Percentiles rank a stretch among this genome's conserved stretches.
These are phyloP conservation scores for Dinothrombium tinctorium DNA, from an alignment of 1,140 invertebrate genomes.

Conservation along the genomic window DNA sequence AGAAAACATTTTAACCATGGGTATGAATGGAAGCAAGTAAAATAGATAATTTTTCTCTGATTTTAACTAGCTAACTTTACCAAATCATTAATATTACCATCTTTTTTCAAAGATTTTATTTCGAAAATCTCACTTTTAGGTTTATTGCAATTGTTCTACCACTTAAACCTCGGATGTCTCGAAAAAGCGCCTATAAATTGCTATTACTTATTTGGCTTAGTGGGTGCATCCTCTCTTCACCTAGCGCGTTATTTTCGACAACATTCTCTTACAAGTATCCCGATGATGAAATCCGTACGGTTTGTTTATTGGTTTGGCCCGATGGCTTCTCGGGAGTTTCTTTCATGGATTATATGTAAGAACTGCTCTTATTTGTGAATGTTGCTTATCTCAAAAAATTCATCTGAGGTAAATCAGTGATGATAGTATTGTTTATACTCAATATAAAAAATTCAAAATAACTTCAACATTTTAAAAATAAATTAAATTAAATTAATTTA, in stretches of 20 bases:
- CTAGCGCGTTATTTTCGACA: conserved; percentile 55
- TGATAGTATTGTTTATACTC: too few species aligned
- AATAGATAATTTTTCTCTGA: too few species aligned
- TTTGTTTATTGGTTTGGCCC: conserved; percentile 9
- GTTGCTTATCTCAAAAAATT: too few species aligned
- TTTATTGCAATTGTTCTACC: conserved; percentile 74
- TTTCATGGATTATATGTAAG: conserved; percentile 10
- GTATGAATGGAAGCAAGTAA: too few species aligned
- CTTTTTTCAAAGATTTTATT: too few species aligned
- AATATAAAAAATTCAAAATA: background rate
- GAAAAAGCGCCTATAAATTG: conserved; percentile 48
- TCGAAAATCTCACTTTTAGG: conserved; percentile 20
- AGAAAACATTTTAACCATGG: too few species aligned
- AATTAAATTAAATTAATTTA: conserved; percentile 30
- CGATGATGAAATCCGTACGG: conserved; percentile 32
- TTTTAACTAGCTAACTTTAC: too few species aligned
- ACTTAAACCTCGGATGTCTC: conserved; percentile 47
- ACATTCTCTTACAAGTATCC: conserved; percentile 32
- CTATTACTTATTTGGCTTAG: conserved; percentile 44
- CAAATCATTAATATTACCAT: too few species aligned
- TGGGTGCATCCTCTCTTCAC: conserved; percentile 46
- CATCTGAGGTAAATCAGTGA: too few species aligned
- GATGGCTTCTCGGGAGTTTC: conserved; percentile 6
- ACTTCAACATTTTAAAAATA: background rate
- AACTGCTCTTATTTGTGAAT: background rate